A percentile compares a stretch with the other conserved stretches of the same genome.
phyloP scores from a whole-genome alignment of 2,888 invertebrate species.

The Chironomus tentans region DNA sequence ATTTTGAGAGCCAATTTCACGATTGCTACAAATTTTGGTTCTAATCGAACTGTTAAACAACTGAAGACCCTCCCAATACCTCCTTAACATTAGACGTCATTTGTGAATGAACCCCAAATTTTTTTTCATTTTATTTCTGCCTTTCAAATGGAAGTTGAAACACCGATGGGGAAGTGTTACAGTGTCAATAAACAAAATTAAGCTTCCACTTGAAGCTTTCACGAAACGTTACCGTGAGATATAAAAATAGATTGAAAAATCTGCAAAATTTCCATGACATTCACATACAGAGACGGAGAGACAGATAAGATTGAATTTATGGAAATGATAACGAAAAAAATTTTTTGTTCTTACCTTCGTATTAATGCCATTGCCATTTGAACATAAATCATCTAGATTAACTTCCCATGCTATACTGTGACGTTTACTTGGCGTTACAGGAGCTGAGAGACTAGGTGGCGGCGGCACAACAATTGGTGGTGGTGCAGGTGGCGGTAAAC shows the following conservation, averaged over 20 bases:
- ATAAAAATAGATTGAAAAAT: neutral
- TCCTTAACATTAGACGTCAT: no score
- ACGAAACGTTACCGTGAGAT: neutral
- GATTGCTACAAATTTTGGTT: no score
- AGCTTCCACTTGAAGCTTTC: slow-evolving; percentile 3
- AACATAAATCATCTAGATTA: slow-evolving; percentile 52
- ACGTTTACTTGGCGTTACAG: slow-evolving; percentile 57
- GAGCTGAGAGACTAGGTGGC: slow-evolving; percentile 42
- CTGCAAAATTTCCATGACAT: no score
- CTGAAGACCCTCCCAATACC: no score
- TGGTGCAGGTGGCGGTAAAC: slow-evolving; percentile 51
- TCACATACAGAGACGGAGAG: neutral
- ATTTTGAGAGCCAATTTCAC: no score
- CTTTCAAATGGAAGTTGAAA: neutral
- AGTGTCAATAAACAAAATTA: slow-evolving; percentile 13
- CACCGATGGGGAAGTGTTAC: neutral
- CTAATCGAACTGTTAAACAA: no score
- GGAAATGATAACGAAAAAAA: no score
- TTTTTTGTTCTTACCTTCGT: slow-evolving; percentile 46
- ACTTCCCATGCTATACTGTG: slow-evolving; percentile 84
- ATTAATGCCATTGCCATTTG: slow-evolving; percentile 32
- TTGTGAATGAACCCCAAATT: neutral
- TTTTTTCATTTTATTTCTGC: neutral
- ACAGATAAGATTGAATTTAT: neutral
- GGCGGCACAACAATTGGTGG: slow-evolving; percentile 41